A percentile compares a stretch with the other conserved stretches of the same genome.
Conservation (phyloP, 2,113 vertebrate species). For the Cottus gobio region DNA sequence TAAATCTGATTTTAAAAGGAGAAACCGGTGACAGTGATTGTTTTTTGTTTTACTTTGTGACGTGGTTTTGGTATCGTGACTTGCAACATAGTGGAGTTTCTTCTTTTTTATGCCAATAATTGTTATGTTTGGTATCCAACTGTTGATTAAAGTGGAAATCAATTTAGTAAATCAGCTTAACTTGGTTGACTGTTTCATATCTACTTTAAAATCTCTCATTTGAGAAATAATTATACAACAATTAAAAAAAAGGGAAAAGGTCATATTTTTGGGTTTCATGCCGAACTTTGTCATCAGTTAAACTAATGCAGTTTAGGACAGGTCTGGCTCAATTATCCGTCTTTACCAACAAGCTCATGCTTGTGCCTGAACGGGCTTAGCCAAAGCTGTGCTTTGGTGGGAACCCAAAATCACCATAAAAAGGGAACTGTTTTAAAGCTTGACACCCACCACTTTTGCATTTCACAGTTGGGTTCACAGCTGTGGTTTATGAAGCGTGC, state of each 20-base stretch:
- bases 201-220: not conserved
- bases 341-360: conserved; percentile 15
- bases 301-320: conserved; percentile 15
- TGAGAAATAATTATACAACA: not conserved
- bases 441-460: conserved; percentile 97
- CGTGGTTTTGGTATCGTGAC: no score
- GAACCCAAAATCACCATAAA: conserved; percentile 37
- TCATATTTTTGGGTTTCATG: not conserved
- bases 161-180: not conserved
- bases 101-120: no score
- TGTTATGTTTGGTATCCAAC: no score
- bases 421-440: conserved; percentile 31
- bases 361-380: conserved; percentile 16
- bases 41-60: not conserved
- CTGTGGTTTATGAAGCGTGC: conserved; percentile 99
- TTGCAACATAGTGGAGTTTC: no score
- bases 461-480: conserved; percentile 99
- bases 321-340: conserved; percentile 20
- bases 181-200: not conserved
- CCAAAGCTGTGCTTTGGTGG: conserved; percentile 50
- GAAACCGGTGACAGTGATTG: not conserved
- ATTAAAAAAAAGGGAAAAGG: not conserved
- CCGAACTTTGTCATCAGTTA: conserved; percentile 1
- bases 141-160: not conserved
- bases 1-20: not conserved